Percentiles rank a stretch among this genome's conserved stretches.
Conservation (phyloP, 2,797 vertebrate species). For the Allenopithecus nigroviridis region DNA sequence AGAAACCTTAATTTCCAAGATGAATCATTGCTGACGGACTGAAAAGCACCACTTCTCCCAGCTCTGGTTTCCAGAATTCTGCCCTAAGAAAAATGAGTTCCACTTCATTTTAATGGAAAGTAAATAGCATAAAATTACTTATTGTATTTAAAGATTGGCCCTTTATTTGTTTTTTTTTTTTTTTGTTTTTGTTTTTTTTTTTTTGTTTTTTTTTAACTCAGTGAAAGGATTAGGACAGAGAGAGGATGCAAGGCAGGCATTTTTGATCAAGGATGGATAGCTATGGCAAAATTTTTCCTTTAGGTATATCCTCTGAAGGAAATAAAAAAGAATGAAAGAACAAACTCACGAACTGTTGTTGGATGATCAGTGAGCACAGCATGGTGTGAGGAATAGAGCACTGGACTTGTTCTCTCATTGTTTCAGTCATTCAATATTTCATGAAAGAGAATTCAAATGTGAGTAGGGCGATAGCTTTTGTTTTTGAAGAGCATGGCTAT, state of each 20-base stretch:
- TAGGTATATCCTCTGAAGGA: background rate
- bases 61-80: slow-evolving; percentile 44
- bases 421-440: background rate
- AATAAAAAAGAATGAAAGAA: background rate
- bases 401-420: background rate
- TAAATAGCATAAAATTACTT: slow-evolving; percentile 46
- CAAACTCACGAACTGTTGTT: background rate
- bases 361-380: background rate
- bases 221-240: slow-evolving; percentile 1
- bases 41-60: slow-evolving; percentile 41
- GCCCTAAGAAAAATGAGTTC: slow-evolving; percentile 48
- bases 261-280: background rate
- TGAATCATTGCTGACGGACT: slow-evolving; percentile 21
- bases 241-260: background rate
- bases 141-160: slow-evolving; percentile 27
- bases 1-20: slow-evolving; percentile 62
- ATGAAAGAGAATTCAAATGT: background rate
- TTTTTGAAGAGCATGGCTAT: background rate
- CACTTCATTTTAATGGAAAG: slow-evolving; percentile 55
- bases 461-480: background rate
- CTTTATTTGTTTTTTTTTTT: background rate
- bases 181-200: background rate
- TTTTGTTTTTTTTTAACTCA: slow-evolving; percentile 22
- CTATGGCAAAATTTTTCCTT: background rate
- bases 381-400: background rate